Evolutionary conservation across 1,140 invertebrate genomes (phyloP).

Genomic region (Caligus rogercresseyi): DNA sequence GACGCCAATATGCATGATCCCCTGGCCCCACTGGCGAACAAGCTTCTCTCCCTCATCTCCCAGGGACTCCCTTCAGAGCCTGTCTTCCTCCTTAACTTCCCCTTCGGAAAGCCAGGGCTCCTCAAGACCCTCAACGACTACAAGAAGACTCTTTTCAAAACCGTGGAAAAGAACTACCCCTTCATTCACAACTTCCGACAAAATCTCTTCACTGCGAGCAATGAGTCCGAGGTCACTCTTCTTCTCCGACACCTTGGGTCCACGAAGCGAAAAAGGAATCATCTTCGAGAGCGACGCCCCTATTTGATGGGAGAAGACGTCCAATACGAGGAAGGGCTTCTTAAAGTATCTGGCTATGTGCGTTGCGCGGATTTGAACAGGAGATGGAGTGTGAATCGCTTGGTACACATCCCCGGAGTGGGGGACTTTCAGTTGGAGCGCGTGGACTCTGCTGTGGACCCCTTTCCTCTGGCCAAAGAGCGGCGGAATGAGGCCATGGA

Average conservation of each 20-base stretch:
- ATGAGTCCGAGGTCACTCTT: slow-evolving; percentile 27
- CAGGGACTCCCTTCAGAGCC: slow-evolving; percentile 23
- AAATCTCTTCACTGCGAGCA: not conserved
- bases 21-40: slow-evolving; percentile 23
- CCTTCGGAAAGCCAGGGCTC: slow-evolving; percentile 20
- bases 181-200: slow-evolving; percentile 4
- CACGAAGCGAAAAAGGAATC: slow-evolving; percentile 46
- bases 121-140: not conserved
- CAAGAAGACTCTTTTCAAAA: slow-evolving; percentile 1
- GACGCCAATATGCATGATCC: slow-evolving; percentile 27
- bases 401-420: slow-evolving; percentile 72
- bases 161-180: slow-evolving; percentile 15
- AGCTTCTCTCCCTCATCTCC: slow-evolving; percentile 21
- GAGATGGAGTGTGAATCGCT: slow-evolving; percentile 55
- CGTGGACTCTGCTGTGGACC: slow-evolving; percentile 56
- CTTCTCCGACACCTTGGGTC: slow-evolving; percentile 55
- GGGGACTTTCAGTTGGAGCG: slow-evolving; percentile 77
- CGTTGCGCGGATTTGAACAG: slow-evolving; percentile 38
- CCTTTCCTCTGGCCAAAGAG: slow-evolving; percentile 41
- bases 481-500: slow-evolving; percentile 20
- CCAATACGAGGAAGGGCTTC: slow-evolving; percentile 45
- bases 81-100: slow-evolving; percentile 21
- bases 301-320: slow-evolving; percentile 61
- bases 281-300: slow-evolving; percentile 52
- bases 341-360: slow-evolving; percentile 69